Conservation (phyloP, 1,140 invertebrate species). For the Pteromalus puparum region DNA sequence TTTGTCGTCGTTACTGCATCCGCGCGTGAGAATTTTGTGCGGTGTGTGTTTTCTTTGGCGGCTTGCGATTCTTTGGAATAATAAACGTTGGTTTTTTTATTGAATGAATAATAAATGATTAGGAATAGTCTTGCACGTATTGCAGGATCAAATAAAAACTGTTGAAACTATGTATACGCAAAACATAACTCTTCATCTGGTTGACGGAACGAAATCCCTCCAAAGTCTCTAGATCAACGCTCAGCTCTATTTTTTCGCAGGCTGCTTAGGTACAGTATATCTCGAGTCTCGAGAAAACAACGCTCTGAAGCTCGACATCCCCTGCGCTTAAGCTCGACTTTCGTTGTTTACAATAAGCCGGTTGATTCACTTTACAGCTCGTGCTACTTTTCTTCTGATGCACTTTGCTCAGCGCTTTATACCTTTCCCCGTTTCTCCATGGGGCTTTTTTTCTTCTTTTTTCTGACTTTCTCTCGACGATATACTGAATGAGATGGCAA, state of each 20-base stretch:
- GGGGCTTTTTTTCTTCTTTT: background rate
- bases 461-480: background rate
- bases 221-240: background rate
- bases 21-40: background rate
- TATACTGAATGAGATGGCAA: background rate
- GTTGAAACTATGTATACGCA: no score
- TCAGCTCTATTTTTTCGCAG: background rate
- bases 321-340: background rate
- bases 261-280: background rate
- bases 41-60: no score
- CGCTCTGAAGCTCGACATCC: background rate
- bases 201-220: background rate
- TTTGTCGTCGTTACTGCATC: background rate
- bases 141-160: no score
- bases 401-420: background rate
- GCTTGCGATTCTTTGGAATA: no score
- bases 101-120: no score
- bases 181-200: background rate
- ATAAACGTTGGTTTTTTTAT: no score
- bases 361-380: conserved; percentile 40
- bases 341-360: conserved; percentile 30
- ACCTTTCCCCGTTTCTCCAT: background rate
- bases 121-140: no score
- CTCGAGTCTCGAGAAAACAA: background rate
- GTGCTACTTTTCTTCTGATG: background rate